Evolutionary conservation across 35 echinoderm and acorn worm species (phyloP), one percentile per base, ranked within the genome.

Genomic region (Stichopus chloronotus): DNA sequence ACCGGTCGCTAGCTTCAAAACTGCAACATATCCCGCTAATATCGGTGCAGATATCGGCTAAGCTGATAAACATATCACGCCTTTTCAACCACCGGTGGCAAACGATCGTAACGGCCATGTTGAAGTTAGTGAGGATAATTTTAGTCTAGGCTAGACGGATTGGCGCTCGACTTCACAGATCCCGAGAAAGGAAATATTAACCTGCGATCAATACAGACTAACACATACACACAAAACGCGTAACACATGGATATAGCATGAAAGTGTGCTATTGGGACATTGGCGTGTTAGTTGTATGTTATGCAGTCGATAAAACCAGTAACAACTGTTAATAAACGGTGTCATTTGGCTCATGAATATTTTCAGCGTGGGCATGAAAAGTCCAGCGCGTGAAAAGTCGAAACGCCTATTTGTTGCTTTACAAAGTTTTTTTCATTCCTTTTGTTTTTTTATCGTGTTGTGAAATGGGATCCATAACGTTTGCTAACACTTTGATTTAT

Each of bases 1-100:
- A 56, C 81, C 81, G 81, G 17, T 84, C 56, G 53, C 81, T 84
- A 84, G 14, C 81, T 84, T 84, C 81, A 84, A 84, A 84, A 84
- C 52, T 56, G 21, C 8, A 84, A 84, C 53, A 56, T 84, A 84
- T 84, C 43, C 81, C 52, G 81, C 81, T 84, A 56, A 84, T 55
- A 54, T 17, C 81, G 56, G 56, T 55, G 56, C 53, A 10, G 81
- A 84, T 56, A 84, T 55, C 81, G 81, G 81, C 81, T 84, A 84
- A 84, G 53, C 81, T 16, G 81, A 84, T 57, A 20, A 43, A 84
- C 81, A 84, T 56, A 55, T 84, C 81, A 84, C 81, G 81, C 81
- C 81, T 84, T 84, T 55, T 7, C 52, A 84, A 17, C 81, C 56
- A n/a, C 14, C 54, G 21, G 81, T 84, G 81, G 52, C 53, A 84